phyloP scores from a whole-genome alignment of 2,797 vertebrate genomes.

The Lates japonicus region DNA sequence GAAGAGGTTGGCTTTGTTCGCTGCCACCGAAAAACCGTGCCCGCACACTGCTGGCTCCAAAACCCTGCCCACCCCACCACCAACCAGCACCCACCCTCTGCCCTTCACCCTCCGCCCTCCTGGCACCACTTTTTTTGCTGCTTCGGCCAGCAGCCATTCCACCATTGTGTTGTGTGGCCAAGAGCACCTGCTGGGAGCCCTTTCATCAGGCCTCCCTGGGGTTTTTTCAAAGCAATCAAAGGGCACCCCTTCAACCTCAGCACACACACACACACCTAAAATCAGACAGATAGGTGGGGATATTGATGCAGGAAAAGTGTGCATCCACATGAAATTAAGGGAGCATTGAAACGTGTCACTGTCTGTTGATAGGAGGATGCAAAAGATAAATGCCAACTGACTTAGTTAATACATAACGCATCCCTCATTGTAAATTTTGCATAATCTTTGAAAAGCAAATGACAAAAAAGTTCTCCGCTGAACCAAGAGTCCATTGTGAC shows the following conservation, averaged over 20 bases:
- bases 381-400: constrained; percentile 3
- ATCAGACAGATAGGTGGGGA: constrained; percentile 26
- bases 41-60: constrained; percentile 69
- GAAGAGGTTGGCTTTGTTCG: constrained; percentile 83
- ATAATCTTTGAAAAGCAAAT: constrained; percentile 39
- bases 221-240: constrained; percentile 58
- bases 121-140: constrained; percentile 59
- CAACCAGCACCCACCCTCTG: constrained; percentile 66
- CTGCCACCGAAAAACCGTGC: constrained; percentile 70
- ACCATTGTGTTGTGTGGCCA: constrained; percentile 76
- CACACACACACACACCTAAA: constrained; percentile 10
- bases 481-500: constrained; percentile 67
- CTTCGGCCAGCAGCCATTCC: constrained; percentile 67
- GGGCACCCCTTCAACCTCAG: constrained; percentile 33
- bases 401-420: constrained; percentile 15
- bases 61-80: constrained; percentile 68
- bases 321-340: constrained; percentile 10
- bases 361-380: neutral
- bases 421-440: constrained; percentile 27
- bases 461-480: constrained; percentile 38
- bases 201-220: constrained; percentile 75
- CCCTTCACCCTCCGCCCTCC: constrained; percentile 73
- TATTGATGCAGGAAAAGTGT: constrained; percentile 5
- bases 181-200: constrained; percentile 80
- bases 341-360: neutral